These are phyloP conservation scores for Neoascia interrupta DNA, from an alignment of 2,888 invertebrate genomes.

Conservation along the genomic window DNA sequence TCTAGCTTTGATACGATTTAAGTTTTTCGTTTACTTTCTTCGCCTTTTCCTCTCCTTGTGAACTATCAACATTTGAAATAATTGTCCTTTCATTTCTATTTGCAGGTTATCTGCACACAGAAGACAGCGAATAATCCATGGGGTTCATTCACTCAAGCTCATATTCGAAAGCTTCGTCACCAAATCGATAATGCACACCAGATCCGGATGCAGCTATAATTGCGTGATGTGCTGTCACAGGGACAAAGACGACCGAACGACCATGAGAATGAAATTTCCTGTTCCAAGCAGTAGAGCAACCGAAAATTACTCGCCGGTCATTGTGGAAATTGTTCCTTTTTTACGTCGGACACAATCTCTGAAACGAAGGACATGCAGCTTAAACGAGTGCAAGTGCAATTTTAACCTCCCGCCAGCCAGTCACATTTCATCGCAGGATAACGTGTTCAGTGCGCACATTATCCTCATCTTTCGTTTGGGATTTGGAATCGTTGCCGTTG, in stretches of 20 bases:
- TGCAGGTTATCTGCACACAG: constrained; percentile 29
- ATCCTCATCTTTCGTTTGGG: constrained; percentile 48
- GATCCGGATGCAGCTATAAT: constrained; percentile 35
- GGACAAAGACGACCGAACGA: constrained; percentile 45
- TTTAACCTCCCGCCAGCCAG: constrained; percentile 42
- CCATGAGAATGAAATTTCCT: constrained; percentile 46
- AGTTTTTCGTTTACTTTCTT: constrained; percentile 33
- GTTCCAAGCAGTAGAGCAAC: constrained; percentile 10
- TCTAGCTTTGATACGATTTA: constrained; percentile 47
- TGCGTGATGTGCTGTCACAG: constrained; percentile 47
- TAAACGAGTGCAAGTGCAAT: constrained; percentile 55
- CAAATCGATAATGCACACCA: constrained; percentile 19
- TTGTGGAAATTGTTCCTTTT: too few relatives aligned
- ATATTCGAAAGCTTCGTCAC: constrained; percentile 58
- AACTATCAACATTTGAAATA: constrained; percentile 65
- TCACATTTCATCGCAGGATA: constrained; percentile 60
- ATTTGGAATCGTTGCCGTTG: constrained; percentile 26
- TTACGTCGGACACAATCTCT: too few relatives aligned
- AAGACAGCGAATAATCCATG: constrained; percentile 43
- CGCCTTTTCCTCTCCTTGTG: constrained; percentile 29
- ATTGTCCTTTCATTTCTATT: constrained; percentile 58
- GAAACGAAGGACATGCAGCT: constrained; percentile 33
- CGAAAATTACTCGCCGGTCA: constrained; percentile 32
- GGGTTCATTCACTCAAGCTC: constrained; percentile 67
- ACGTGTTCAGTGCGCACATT: constrained; percentile 58